These are phyloP conservation scores for Cabera pusaria DNA, from an alignment of 2,888 invertebrate genomes.

Conservation along the genomic window DNA sequence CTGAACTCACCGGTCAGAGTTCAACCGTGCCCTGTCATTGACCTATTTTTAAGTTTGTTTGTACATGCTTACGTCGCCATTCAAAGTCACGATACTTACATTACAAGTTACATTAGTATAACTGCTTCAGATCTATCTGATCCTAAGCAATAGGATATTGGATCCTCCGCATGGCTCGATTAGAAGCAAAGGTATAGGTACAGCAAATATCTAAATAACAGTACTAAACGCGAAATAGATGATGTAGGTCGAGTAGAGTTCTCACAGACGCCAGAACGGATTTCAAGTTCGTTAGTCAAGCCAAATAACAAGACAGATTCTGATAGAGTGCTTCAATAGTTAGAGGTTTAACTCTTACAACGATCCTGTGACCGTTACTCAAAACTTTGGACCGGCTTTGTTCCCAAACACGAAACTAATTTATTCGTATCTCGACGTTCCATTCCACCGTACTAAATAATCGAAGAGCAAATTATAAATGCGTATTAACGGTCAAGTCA, in stretches of 20 bases:
- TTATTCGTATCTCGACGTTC: conserved; percentile 76
- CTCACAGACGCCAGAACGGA: conserved; percentile 34
- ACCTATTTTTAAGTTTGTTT: conserved; percentile 32
- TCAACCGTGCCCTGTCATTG: conserved; percentile 40
- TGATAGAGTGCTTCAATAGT: conserved; percentile 59
- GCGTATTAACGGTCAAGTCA: conserved; percentile 83
- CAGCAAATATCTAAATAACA: conserved; percentile 9
- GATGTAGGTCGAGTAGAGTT: conserved; percentile 22
- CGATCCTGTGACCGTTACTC: conserved; percentile 77
- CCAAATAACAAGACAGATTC: conserved; percentile 55
- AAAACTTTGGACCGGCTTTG: conserved; percentile 75
- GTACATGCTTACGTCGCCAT: no score
- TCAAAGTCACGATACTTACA: no score
- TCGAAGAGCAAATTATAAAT: conserved; percentile 82
- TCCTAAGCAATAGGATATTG: no score
- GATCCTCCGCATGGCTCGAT: no score
- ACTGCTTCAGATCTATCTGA: no score
- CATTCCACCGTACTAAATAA: conserved; percentile 75
- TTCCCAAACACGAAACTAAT: conserved; percentile 81
- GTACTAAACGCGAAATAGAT: conserved; percentile 18
- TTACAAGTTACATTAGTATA: no score
- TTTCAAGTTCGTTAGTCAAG: conserved; percentile 50
- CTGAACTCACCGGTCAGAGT: conserved; percentile 49
- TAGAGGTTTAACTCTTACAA: conserved; percentile 68
- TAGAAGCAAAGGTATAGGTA: conserved; percentile 1